Percentiles rank a stretch among this genome's conserved stretches.
Evolutionary conservation across 2,797 vertebrate genomes (phyloP).

Genomic region (Pristis pectinata): DNA sequence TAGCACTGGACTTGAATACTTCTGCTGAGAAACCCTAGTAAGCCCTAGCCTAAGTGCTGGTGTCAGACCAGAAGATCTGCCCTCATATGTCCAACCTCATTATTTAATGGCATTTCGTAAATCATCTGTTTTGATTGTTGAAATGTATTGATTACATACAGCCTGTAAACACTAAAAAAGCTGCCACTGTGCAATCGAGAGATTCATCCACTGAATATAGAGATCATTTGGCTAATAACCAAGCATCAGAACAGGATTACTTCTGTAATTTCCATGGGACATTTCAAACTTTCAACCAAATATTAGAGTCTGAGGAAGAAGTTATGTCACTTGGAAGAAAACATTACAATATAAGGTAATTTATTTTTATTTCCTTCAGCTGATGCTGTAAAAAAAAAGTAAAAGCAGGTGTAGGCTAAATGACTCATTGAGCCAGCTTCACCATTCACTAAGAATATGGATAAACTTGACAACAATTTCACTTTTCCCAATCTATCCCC

Average conservation of each 20-base stretch:
- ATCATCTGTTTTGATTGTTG: neutral
- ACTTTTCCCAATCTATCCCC: too few species aligned
- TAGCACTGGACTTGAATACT: too few species aligned
- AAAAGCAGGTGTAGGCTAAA: too few species aligned
- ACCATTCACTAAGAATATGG: too few species aligned
- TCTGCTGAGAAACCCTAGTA: too few species aligned
- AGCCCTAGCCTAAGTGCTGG: too few species aligned
- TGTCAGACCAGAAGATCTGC: too few species aligned
- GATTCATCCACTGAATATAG: neutral
- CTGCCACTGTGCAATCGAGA: neutral
- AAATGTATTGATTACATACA: neutral
- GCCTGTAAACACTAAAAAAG: neutral
- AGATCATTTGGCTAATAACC: neutral
- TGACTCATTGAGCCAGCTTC: too few species aligned
- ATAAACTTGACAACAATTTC: too few species aligned
- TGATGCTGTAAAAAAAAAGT: too few species aligned
- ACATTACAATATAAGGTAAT: neutral
- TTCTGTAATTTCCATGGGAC: neutral
- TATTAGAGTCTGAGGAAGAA: neutral
- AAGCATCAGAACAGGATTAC: neutral
- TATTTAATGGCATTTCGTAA: neutral
- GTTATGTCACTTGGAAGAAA: neutral
- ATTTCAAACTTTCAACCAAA: neutral
- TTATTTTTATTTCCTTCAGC: constrained; percentile 4
- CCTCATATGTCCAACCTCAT: neutral